Base-by-base conservation (phyloP, 37 sponge, comb jelly and placozoan species). In the Ephydatia muelleri region DNA sequence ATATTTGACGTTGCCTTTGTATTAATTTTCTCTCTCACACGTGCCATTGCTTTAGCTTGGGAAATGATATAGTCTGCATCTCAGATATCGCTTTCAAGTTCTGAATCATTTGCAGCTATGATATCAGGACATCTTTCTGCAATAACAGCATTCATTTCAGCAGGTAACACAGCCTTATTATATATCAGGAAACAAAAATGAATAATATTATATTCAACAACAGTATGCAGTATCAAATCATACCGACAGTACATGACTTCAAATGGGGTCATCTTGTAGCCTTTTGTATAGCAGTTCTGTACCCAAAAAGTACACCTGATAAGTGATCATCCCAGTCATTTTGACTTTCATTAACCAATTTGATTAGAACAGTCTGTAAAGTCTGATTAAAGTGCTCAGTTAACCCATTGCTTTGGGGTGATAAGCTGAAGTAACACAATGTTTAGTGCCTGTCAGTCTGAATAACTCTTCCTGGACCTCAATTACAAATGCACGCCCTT, bases 401-500 rank as follows among this genome's bases (percentile, higher is more conserved):
- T n/a, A n/a, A n/a, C n/a, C n/a, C n/a, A n/a, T n/a, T n/a, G n/a
- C n/a, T n/a, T n/a, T n/a, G n/a, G n/a, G n/a, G n/a, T n/a, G n/a
- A n/a, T n/a, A n/a, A n/a, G n/a, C n/a, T n/a, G n/a, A n/a, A n/a
- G n/a, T 82, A 33, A 82, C 70, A 26, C 47, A 31, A 40, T 82
- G 73, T 19, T 69, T 21, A 28, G 73, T 72, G 29, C 72, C 72
- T 12, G 83, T 72, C 16, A 82, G 73, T 82, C 33, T 25, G 30
- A 82, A 67, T 39, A 82, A 26, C 25, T 82, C 73, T 28, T 82
- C 28, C 35, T 82, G 70, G 2, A 82, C 39, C 23, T 26, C 8
- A 39, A 73, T 83, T 29, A 73, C 65, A 49, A 73, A 83, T 74
- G n/a, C n/a, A n/a, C n/a, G n/a, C 73, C 76, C 84, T 57, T 85